phyloP scores from a whole-genome alignment of 1,140 invertebrate species.

The Panulirus ornatus region DNA sequence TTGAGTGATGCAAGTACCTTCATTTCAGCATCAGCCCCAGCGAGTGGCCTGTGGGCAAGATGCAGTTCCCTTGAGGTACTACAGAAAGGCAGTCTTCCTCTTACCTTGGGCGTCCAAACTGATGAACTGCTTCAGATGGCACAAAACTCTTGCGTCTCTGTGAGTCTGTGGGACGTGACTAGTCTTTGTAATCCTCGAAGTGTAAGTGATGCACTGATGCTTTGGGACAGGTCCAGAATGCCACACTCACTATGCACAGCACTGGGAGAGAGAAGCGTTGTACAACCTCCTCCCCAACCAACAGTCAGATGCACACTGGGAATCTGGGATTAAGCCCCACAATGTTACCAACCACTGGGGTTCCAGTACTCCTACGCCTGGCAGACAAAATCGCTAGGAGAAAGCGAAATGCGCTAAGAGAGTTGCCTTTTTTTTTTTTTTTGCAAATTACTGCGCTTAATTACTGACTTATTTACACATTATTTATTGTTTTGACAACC shows the following conservation, averaged over 20 bases:
- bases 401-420: not conserved
- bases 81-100: not conserved
- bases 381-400: too few relatives aligned
- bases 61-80: too few relatives aligned
- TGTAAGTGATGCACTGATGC: conserved; percentile 17
- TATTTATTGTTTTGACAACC: too few relatives aligned
- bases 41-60: too few relatives aligned
- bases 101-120: not conserved
- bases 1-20: too few relatives aligned
- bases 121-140: not conserved
- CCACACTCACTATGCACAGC: conserved; percentile 10
- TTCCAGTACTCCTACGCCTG: not conserved
- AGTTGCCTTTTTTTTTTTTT: not conserved
- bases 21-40: too few relatives aligned
- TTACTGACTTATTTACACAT: too few relatives aligned
- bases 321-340: not conserved
- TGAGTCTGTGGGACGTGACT: not conserved
- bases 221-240: conserved; percentile 15
- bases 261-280: conserved; percentile 10
- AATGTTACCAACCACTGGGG: not conserved
- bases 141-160: not conserved
- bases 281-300: not conserved
- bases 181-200: not conserved
- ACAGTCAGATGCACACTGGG: conserved; percentile 1
- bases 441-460: too few relatives aligned